Evolutionary conservation across 2,888 invertebrate species (phyloP).

Genomic region (Cataglyphis albicans): DNA sequence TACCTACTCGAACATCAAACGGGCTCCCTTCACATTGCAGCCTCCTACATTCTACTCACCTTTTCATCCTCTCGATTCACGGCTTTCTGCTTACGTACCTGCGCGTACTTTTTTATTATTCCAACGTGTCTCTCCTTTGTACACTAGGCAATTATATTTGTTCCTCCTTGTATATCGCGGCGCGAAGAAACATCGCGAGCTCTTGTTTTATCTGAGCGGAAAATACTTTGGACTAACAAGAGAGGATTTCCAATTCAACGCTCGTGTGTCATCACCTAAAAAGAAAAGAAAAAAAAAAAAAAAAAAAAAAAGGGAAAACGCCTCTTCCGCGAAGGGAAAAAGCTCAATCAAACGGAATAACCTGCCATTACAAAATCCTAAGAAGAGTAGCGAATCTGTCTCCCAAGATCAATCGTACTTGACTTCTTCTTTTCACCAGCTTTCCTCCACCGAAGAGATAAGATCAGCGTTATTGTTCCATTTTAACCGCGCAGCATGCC

Average conservation of each 20-base stretch:
- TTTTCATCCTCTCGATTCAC: constrained; percentile 35
- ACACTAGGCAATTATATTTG: constrained; percentile 67
- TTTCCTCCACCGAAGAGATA: background rate
- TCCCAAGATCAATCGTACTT: constrained; percentile 8
- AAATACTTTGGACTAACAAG: constrained; percentile 25
- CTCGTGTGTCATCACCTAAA: constrained; percentile 20
- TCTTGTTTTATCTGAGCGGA: constrained; percentile 19
- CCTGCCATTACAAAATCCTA: constrained; percentile 10
- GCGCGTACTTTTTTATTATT: constrained; percentile 53
- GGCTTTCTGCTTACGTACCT: constrained; percentile 39
- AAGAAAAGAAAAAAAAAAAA: background rate
- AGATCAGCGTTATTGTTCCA: background rate
- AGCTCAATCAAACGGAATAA: constrained; percentile 22
- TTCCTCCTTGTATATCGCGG: constrained; percentile 11
- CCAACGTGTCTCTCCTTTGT: constrained; percentile 50
- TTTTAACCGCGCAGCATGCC: background rate
- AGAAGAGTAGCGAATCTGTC: constrained; percentile 14
- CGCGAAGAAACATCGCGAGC: constrained; percentile 41
- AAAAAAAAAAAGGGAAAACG: background rate
- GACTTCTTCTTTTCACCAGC: background rate
- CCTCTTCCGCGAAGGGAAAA: background rate
- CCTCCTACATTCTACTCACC: background rate
- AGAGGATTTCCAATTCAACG: constrained; percentile 17
- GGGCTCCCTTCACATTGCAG: constrained; percentile 16
- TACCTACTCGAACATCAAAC: constrained; percentile 66